Evolutionary conservation across 1,140 invertebrate species (phyloP), one percentile per base, ranked within the genome.

Genomic region (Leptoteleia sp.): DNA sequence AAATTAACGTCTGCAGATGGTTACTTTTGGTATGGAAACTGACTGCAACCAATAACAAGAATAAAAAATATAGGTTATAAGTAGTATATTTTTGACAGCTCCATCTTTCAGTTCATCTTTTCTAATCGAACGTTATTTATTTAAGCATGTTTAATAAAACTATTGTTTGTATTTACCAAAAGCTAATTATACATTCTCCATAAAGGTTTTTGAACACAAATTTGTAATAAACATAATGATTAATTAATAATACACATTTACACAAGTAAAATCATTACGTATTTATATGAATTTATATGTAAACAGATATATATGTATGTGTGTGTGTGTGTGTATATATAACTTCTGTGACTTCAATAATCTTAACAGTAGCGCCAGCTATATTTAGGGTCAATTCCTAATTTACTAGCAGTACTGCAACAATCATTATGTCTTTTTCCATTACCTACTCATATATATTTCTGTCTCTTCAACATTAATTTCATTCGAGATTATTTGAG

Each of bases 301-400:
- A n/a, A n/a, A n/a, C n/a, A n/a, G n/a, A n/a, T n/a, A n/a, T 17
- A 11, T 19, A 33, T 3, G 3, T n/a, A n/a, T 19, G n/a, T 19
- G 12, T 22, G 22, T 40, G 0, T 35, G 12, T 11, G 12, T 11
- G 3, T 35, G 12, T 11, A 11, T 1, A 12, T 12, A 35, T 35
- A 11, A 19, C 48, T 35, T 35, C 9, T 22, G 0, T 8, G 48
- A 25, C 29, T 38, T 38, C 31, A 0, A 13, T 37, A 42, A 42
- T 31, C 37, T 57, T 57, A 42, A 29, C 40, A 59, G 15, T 35
- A 59, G 55, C 55, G 40, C 40, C 40, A 59, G 40, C 29, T 59
- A 59, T 59, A 59, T 59, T 59, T 59, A 59, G 29, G 55, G 55
- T 45, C 15, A 59, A 45, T 59, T 59, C 55, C 25, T 57, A 57